These are phyloP conservation scores for Incurvaria masculella DNA, from an alignment of 2,888 invertebrate genomes.

Conservation along the genomic window DNA sequence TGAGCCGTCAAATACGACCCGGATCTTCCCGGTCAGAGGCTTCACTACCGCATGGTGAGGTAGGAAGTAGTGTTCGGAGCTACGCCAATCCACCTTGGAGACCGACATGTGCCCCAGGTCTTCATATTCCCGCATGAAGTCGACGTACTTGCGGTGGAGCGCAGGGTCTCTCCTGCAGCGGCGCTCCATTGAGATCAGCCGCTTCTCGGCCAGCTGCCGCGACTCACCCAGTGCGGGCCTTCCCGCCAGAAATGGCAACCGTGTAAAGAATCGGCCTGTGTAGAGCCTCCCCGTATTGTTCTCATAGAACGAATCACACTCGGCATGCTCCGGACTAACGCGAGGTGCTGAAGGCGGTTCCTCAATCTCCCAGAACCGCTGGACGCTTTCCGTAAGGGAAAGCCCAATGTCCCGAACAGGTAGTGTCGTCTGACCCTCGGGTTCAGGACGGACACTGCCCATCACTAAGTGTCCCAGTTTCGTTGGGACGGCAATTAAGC, in stretches of 20 bases:
- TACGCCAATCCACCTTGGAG: background rate
- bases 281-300: conserved; percentile 3
- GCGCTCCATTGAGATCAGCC: background rate
- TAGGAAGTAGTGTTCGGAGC: background rate
- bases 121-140: conserved; percentile 1
- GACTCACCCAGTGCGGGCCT: background rate
- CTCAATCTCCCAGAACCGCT: conserved; percentile 1
- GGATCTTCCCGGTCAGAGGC: background rate
- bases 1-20: background rate
- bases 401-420: background rate
- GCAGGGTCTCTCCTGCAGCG: background rate
- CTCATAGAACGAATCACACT: conserved; percentile 5
- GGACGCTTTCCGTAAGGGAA: background rate
- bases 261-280: conserved; percentile 2
- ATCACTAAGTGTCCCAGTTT: background rate
- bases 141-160: background rate
- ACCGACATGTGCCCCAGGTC: background rate
- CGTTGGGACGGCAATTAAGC: background rate
- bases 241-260: background rate
- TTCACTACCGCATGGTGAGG: conserved; percentile 1
- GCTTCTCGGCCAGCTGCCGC: background rate
- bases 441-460: background rate
- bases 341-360: background rate
- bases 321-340: background rate
- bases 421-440: background rate